A percentile compares a stretch with the other conserved stretches of the same genome.
Conservation (phyloP, 92 coral and sea anemone species). For the Zoanthus sansibaricus region DNA sequence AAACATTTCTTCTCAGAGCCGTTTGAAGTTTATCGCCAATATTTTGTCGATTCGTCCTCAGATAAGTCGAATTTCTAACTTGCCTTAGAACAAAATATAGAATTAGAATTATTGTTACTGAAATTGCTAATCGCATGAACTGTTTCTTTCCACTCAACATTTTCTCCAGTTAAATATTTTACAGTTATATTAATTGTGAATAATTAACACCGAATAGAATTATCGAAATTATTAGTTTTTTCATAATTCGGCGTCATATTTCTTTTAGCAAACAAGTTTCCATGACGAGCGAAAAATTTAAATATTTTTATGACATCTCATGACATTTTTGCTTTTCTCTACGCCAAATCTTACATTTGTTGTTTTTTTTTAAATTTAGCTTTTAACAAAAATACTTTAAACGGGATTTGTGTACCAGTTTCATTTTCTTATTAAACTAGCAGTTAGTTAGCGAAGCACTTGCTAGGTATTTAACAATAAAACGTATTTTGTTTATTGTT, state of each 20-base stretch:
- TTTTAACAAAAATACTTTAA: too few species aligned
- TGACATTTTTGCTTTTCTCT: too few species aligned
- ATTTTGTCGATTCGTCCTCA: neutral
- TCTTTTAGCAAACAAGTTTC: neutral
- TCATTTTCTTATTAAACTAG: too few species aligned
- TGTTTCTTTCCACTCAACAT: slow-evolving; percentile 4
- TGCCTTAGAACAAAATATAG: neutral
- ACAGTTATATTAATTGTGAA: neutral
- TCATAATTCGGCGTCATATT: neutral
- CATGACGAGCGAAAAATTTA: neutral
- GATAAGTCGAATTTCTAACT: neutral
- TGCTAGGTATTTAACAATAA: too few species aligned
- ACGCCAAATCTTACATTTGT: too few species aligned
- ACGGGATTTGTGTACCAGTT: too few species aligned
- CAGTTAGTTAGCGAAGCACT: too few species aligned
- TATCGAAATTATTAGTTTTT: too few species aligned
- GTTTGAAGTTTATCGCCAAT: neutral
- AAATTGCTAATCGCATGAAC: neutral
- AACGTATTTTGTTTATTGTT: too few species aligned
- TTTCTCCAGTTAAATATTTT: neutral
- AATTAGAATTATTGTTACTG: neutral
- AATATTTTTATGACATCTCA: too few species aligned
- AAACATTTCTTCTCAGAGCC: slow-evolving; percentile 34
- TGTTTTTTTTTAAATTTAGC: too few species aligned
- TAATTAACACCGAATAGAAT: neutral